phyloP scores from a whole-genome alignment of 2,888 invertebrate genomes.

The Euplagia quadripunctaria region DNA sequence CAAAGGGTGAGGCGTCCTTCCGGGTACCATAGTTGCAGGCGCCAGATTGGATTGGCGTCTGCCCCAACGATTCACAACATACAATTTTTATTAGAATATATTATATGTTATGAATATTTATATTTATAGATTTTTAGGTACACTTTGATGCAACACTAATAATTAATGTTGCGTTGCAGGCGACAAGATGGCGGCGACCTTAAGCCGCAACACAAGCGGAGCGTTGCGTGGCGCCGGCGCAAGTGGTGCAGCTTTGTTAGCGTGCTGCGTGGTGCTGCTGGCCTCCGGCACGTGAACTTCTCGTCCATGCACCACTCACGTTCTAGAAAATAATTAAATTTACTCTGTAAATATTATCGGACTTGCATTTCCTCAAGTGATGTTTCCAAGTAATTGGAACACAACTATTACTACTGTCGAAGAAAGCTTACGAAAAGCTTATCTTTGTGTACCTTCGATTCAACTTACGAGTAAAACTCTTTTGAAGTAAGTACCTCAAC shows the following conservation, averaged over 20 bases:
- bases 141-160: too few species aligned
- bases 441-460: not conserved
- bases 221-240: constrained; percentile 24
- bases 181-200: constrained; percentile 96
- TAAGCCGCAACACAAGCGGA: constrained; percentile 90
- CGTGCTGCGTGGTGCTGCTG: constrained; percentile 17
- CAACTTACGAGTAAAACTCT: not conserved
- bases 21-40: too few species aligned
- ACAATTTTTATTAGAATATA: too few species aligned
- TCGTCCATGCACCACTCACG: constrained; percentile 24
- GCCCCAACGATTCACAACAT: too few species aligned
- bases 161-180: constrained; percentile 82
- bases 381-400: not conserved
- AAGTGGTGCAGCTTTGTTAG: constrained; percentile 13
- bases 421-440: not conserved
- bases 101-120: too few species aligned
- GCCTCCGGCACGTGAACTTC: constrained; percentile 23
- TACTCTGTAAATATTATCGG: constrained; percentile 27
- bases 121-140: too few species aligned
- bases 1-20: too few species aligned
- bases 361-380: constrained; percentile 6
- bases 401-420: not conserved
- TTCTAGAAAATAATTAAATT: constrained; percentile 14
- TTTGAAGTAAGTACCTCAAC: not conserved
- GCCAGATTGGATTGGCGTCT: too few species aligned